Evolutionary conservation across 1,140 invertebrate genomes (phyloP).

Genomic region (Wasmannia auropunctata): DNA sequence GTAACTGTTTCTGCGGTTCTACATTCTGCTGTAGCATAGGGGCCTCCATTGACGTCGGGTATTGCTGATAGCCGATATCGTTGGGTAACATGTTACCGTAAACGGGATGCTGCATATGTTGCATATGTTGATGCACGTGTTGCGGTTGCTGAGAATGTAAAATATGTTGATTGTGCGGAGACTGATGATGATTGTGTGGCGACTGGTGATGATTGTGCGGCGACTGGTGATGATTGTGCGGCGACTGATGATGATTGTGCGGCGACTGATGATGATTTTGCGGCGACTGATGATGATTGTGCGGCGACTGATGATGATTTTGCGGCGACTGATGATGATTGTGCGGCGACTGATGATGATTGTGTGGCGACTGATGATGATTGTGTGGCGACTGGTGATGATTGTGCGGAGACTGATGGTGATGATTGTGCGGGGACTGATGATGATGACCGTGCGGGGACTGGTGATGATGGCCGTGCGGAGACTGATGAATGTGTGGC

Average conservation of each 20-base stretch:
- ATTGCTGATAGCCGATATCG: slow-evolving; percentile 76
- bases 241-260: slow-evolving; percentile 64
- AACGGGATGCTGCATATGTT: slow-evolving; percentile 70
- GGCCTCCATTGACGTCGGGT: slow-evolving; percentile 71
- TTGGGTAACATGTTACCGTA: slow-evolving; percentile 72
- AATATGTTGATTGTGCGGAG: slow-evolving; percentile 70
- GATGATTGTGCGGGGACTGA: not conserved
- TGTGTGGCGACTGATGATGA: slow-evolving; percentile 65
- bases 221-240: slow-evolving; percentile 35
- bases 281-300: slow-evolving; percentile 33
- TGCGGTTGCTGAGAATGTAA: slow-evolving; percentile 68
- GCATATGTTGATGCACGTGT: slow-evolving; percentile 68
- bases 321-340: slow-evolving; percentile 77
- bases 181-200: slow-evolving; percentile 61
- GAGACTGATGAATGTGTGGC: slow-evolving; percentile 72
- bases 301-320: slow-evolving; percentile 65
- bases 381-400: not conserved
- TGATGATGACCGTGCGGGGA: not conserved
- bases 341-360: slow-evolving; percentile 73
- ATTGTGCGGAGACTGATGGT: slow-evolving; percentile 64
- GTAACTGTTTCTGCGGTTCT: slow-evolving; percentile 75
- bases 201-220: slow-evolving; percentile 65
- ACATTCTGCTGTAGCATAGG: slow-evolving; percentile 63
- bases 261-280: slow-evolving; percentile 71
- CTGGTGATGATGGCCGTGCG: slow-evolving; percentile 32